Percentiles rank a stretch among this genome's conserved stretches.
phyloP scores from a whole-genome alignment of 2,797 vertebrate genomes.

The Lithobates sylvaticus region DNA sequence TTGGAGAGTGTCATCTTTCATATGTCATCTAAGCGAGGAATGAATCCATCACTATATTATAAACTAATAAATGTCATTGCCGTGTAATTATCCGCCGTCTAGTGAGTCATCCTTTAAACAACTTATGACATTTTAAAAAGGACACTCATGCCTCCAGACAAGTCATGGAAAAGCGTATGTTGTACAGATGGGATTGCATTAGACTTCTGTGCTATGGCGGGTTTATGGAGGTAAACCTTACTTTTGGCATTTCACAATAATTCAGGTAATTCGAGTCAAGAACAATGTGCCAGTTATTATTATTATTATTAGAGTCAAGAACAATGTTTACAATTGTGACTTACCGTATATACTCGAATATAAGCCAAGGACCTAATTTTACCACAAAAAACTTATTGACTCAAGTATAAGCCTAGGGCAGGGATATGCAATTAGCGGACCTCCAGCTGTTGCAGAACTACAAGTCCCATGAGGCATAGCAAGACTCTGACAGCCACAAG shows the following conservation, averaged over 20 bases:
- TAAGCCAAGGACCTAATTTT: too few relatives aligned
- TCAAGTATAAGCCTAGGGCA: too few relatives aligned
- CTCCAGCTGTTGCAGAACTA: too few relatives aligned
- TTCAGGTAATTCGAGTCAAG: background rate
- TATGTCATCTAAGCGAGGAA: conserved; percentile 23
- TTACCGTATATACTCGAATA: too few relatives aligned
- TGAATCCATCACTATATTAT: conserved; percentile 28
- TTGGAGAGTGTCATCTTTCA: background rate
- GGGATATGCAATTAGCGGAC: too few relatives aligned
- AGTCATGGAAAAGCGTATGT: conserved; percentile 23
- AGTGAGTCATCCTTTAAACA: conserved; percentile 39
- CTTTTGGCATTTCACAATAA: background rate
- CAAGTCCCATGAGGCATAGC: too few relatives aligned
- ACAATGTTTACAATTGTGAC: too few relatives aligned
- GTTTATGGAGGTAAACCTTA: background rate
- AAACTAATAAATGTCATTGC: conserved; percentile 53
- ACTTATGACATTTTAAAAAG: conserved; percentile 49
- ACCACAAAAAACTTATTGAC: too few relatives aligned
- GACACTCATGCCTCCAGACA: conserved; percentile 27
- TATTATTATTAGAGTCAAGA: background rate
- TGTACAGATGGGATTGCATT: conserved; percentile 19
- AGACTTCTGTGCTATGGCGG: background rate
- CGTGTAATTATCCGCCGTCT: conserved; percentile 39
- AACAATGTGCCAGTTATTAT: too few relatives aligned
- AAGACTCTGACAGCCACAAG: too few relatives aligned